phyloP scores from a whole-genome alignment of 2,797 vertebrate species.

The Pseudochromis fuscus region DNA sequence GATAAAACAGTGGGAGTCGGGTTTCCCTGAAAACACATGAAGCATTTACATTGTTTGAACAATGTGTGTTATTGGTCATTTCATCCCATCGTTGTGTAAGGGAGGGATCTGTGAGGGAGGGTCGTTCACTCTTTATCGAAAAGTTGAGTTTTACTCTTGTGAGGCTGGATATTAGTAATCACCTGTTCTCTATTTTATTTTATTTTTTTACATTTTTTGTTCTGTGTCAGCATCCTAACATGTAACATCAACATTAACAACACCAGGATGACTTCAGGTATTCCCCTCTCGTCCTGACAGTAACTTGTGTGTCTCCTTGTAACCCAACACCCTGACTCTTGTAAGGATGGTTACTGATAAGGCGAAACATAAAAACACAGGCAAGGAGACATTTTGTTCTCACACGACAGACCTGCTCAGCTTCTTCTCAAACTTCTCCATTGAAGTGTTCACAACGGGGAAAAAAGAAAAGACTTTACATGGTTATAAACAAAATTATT shows the following conservation, averaged over 20 bases:
- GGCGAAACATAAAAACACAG: slow-evolving; percentile 43
- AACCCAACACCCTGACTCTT: slow-evolving; percentile 12
- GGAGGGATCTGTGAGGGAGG: neutral
- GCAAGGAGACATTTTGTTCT: slow-evolving; percentile 8
- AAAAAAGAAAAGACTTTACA: too few relatives aligned
- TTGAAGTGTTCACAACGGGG: too few relatives aligned
- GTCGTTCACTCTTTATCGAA: neutral
- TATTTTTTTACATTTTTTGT: too few relatives aligned
- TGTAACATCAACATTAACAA: slow-evolving; percentile 15
- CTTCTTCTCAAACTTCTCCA: too few relatives aligned
- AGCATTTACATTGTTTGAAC: slow-evolving; percentile 26
- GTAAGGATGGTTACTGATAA: slow-evolving; percentile 35
- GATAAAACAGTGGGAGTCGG: slow-evolving; percentile 1
- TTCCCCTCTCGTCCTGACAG: slow-evolving; percentile 9
- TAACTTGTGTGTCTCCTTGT: slow-evolving; percentile 17
- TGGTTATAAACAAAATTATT: too few relatives aligned
- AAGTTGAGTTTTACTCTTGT: neutral
- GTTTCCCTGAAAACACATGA: slow-evolving; percentile 20
- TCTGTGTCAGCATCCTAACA: slow-evolving; percentile 41
- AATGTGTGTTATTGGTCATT: slow-evolving; percentile 23
- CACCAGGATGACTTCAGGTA: slow-evolving; percentile 11
- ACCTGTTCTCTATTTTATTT: too few relatives aligned
- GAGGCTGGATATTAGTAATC: neutral
- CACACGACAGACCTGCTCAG: neutral
- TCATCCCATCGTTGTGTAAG: neutral